A percentile compares a stretch with the other conserved stretches of the same genome.
Evolutionary conservation across 1,140 invertebrate genomes (phyloP).

Genomic region (Augochlora pura): DNA sequence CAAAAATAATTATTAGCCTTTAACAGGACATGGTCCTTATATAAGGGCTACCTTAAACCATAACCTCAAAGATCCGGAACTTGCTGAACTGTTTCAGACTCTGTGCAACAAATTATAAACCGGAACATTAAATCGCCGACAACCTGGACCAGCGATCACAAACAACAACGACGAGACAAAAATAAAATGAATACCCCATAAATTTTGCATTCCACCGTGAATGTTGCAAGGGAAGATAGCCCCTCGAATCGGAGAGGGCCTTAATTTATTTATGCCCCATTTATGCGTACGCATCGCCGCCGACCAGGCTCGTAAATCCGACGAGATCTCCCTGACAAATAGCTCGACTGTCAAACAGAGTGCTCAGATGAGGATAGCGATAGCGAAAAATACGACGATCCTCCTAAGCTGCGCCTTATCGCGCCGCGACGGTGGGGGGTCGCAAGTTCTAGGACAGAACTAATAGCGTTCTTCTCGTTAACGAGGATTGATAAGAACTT

Average conservation of each 20-base stretch:
- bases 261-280: not conserved
- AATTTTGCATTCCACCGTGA: too few species aligned
- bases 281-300: not conserved
- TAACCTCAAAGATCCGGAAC: too few species aligned
- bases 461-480: slow-evolving; percentile 7
- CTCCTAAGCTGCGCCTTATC: not conserved
- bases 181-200: too few species aligned
- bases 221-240: too few species aligned
- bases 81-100: too few species aligned
- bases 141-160: too few species aligned
- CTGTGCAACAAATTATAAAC: too few species aligned
- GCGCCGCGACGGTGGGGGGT: not conserved
- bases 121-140: too few species aligned
- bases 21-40: too few species aligned
- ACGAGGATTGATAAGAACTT: slow-evolving; percentile 12
- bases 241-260: not conserved
- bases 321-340: not conserved
- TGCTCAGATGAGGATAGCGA: not conserved
- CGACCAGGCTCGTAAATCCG: not conserved
- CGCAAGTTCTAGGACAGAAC: not conserved
- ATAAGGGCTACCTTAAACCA: too few species aligned
- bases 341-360: not conserved
- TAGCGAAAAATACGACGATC: not conserved
- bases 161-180: too few species aligned
- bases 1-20: too few species aligned